phyloP scores from a whole-genome alignment of 2,888 invertebrate genomes.

The Achlya flavicornis region DNA sequence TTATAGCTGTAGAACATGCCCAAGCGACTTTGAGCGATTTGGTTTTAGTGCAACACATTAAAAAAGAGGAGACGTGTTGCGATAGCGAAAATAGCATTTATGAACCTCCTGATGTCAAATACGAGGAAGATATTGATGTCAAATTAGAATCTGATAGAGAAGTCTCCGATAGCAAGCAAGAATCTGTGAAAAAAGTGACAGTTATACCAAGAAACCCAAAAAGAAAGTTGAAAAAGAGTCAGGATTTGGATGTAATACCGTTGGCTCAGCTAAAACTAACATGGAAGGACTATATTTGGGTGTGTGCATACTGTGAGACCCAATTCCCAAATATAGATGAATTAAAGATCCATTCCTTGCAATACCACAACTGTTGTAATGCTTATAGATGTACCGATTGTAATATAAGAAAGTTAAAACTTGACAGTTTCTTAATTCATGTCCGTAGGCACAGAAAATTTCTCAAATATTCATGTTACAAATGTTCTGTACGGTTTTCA shows the following conservation, averaged over 20 bases:
- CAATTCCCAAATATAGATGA: slow-evolving; percentile 56
- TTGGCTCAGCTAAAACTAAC: slow-evolving; percentile 54
- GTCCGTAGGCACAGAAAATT: slow-evolving; percentile 84
- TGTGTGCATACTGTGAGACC: slow-evolving; percentile 61
- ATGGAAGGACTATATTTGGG: slow-evolving; percentile 66
- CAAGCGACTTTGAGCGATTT: slow-evolving; percentile 48
- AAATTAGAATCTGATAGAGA: slow-evolving; percentile 29
- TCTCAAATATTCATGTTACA: slow-evolving; percentile 75
- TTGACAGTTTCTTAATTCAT: slow-evolving; percentile 72
- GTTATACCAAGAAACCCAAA: slow-evolving; percentile 17
- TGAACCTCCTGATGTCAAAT: slow-evolving; percentile 20
- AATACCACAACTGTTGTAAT: slow-evolving; percentile 84
- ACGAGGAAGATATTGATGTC: slow-evolving; percentile 24
- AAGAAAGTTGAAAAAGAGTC: slow-evolving; percentile 22
- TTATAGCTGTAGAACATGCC: slow-evolving; percentile 53
- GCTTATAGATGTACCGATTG: slow-evolving; percentile 87
- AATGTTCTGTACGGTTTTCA: slow-evolving; percentile 52
- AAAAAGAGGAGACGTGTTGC: slow-evolving; percentile 37
- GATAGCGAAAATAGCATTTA: slow-evolving; percentile 30
- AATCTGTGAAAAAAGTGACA: neutral
- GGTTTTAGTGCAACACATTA: slow-evolving; percentile 41
- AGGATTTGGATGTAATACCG: slow-evolving; percentile 41
- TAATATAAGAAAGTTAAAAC: slow-evolving; percentile 51
- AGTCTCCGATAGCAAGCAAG: neutral
- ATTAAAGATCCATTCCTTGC: slow-evolving; percentile 83